Base-by-base conservation (phyloP, 2,888 invertebrate genomes). In the Philereme vetulata region DNA sequence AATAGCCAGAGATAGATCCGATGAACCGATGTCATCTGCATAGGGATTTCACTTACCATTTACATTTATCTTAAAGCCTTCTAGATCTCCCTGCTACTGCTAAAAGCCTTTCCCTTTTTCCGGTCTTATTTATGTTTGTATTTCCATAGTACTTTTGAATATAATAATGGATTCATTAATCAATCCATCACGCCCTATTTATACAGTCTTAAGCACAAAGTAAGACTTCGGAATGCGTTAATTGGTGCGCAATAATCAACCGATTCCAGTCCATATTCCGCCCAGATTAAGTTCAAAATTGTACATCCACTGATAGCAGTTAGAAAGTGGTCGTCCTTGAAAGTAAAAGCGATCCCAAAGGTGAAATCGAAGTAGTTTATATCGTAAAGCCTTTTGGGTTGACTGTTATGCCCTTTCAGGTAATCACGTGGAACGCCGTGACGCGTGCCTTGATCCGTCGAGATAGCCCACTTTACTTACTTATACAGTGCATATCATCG, bases 241-340 rank as follows among this genome's bases (percentile, higher is more conserved):
- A 56, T 47, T 51, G 42, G 42, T 35, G 8, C 32, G 3, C 5
- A 11, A 5, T 4, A 32, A 33, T 34, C 49, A 50, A 40, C n/a
- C 49, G 5, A 58, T 11, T 59, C 9, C 1, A 7, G 7, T 10
- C 35, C 45, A 4, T 53, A 49, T 10, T 8, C 35, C 7, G 5
- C 40, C 10, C 7, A 10, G 5, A 9, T 49, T 40, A 11, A 10
- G 53, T 49, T 45, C 32, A 38, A 59, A 34, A 33, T 59, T 34
- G 44, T 40, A 34, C 21, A 43, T 10, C 8, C 48, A 32, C 44
- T 45, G 59, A 53, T 52, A 9, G 21, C 21, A 40, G 47, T 65
- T 81, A 86, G 88, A 87, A 87, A 87, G 87, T 68, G 74, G 81
- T 77, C 73, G 86, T 86, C 87, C 87, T 87, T 87, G 85, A 59